Conservation (phyloP, 1,140 invertebrate genomes). For the Drosophila kepulauana region DNA sequence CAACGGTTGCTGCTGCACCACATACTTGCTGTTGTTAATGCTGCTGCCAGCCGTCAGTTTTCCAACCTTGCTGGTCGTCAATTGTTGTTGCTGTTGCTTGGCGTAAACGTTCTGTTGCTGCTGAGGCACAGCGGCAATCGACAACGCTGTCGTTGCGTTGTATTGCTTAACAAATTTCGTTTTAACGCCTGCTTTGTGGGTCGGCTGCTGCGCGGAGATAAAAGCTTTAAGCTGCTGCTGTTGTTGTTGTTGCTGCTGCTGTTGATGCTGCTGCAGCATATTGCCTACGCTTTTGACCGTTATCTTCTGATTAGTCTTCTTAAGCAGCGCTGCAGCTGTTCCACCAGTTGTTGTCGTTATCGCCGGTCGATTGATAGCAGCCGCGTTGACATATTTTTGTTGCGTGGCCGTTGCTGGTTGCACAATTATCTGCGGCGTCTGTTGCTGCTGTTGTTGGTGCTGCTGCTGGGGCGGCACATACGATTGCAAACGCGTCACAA, state of each 20-base stretch:
- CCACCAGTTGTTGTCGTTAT: constrained; percentile 39
- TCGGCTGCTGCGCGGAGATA: constrained; percentile 56
- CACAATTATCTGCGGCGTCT: constrained; percentile 66
- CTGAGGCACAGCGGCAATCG: constrained; percentile 68
- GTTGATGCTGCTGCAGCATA: constrained; percentile 67
- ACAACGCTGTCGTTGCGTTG: constrained; percentile 48
- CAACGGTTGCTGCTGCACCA: constrained; percentile 65
- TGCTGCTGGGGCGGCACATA: constrained; percentile 57
- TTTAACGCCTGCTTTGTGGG: constrained; percentile 54
- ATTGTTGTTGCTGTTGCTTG: constrained; percentile 55
- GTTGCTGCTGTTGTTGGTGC: constrained; percentile 48
- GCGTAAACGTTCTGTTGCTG: constrained; percentile 55
- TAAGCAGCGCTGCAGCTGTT: constrained; percentile 52
- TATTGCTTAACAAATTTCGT: constrained; percentile 79
- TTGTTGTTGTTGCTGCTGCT: constrained; percentile 46
- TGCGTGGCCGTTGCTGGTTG: constrained; percentile 59
- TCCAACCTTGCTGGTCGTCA: constrained; percentile 60
- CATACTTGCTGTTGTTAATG: constrained; percentile 59
- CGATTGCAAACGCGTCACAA: constrained; percentile 63
- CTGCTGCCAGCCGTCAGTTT: constrained; percentile 56
- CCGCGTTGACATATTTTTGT: constrained; percentile 71
- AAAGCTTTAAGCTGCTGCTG: constrained; percentile 70
- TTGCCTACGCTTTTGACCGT: constrained; percentile 67
- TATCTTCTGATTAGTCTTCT: constrained; percentile 72
- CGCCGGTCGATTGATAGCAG: constrained; percentile 32